A percentile compares a stretch with the other conserved stretches of the same genome.
Conservation (phyloP, 30 jellyfish, hydroid and myxozoan genomes). For the Aurelia sp. region DNA sequence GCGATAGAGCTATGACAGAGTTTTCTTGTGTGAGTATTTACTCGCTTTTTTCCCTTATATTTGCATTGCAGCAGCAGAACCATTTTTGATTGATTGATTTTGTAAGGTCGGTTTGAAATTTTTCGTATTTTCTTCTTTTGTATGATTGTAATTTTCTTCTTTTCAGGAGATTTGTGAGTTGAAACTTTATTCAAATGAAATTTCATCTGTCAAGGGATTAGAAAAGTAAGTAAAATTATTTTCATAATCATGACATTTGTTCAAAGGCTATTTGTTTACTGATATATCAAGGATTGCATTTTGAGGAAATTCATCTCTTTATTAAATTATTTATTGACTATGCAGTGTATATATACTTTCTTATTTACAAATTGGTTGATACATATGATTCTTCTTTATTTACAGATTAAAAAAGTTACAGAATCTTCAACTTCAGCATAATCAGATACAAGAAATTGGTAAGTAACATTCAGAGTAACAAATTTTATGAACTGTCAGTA, state of each 20-base stretch:
- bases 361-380: slow-evolving; percentile 3
- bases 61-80: not conserved
- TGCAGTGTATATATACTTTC: too few species aligned
- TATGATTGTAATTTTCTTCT: not conserved
- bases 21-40: not conserved
- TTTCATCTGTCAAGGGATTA: slow-evolving; percentile 41
- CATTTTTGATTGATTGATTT: not conserved
- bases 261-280: too few species aligned
- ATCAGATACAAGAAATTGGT: slow-evolving; percentile 44
- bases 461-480: not conserved
- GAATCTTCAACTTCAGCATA: slow-evolving; percentile 64
- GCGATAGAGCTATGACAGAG: not conserved
- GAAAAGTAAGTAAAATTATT: slow-evolving; percentile 20
- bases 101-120: not conserved
- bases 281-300: too few species aligned
- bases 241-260: not conserved
- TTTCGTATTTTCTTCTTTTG: not conserved
- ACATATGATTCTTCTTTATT: not conserved
- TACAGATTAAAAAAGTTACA: slow-evolving; percentile 46
- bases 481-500: too few species aligned
- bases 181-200: slow-evolving; percentile 68
- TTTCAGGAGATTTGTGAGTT: slow-evolving; percentile 66
- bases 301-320: not conserved
- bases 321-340: not conserved
- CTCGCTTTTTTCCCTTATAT: not conserved